Conservation (phyloP, 2,113 vertebrate genomes). For the Jaculus jaculus region DNA sequence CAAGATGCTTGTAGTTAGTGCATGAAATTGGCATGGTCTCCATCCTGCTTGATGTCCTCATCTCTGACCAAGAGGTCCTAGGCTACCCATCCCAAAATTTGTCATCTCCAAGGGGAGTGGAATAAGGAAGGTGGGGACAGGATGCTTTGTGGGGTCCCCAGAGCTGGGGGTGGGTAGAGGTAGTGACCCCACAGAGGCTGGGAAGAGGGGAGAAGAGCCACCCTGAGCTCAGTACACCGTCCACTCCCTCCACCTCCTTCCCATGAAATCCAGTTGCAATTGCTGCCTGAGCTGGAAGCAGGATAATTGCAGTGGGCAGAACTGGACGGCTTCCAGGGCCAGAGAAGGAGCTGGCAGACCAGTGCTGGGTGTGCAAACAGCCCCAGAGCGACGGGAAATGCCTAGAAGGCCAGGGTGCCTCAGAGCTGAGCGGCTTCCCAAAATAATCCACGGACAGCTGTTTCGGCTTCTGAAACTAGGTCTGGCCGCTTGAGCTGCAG, state of each 20-base stretch:
- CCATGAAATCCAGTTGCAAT: not conserved
- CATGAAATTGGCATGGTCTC: no score
- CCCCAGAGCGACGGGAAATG: constrained; percentile 49
- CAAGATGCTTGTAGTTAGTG: not conserved
- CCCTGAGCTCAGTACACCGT: rapidly evolving
- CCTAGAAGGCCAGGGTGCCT: constrained; percentile 69
- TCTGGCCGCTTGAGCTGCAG: constrained; percentile 45
- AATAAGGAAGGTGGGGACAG: not conserved
- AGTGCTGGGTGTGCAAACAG: constrained; percentile 21
- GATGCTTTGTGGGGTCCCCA: rapidly evolving
- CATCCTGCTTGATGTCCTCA: not conserved
- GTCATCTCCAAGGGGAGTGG: not conserved
- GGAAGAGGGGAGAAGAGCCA: not conserved
- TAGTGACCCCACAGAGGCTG: not conserved
- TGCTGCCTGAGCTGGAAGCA: not conserved
- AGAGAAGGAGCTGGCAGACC: constrained; percentile 20
- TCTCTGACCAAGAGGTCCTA: not conserved
- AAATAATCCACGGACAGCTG: constrained; percentile 72
- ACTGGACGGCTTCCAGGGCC: constrained; percentile 18
- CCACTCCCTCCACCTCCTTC: not conserved
- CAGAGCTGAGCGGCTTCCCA: constrained; percentile 26
- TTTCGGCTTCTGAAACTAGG: constrained; percentile 49
- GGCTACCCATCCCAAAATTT: not conserved
- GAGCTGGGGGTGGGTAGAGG: no score
- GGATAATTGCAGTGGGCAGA: not conserved